Base-by-base conservation (phyloP, 2,113 vertebrate species). In the Oncorhynchus keta region DNA sequence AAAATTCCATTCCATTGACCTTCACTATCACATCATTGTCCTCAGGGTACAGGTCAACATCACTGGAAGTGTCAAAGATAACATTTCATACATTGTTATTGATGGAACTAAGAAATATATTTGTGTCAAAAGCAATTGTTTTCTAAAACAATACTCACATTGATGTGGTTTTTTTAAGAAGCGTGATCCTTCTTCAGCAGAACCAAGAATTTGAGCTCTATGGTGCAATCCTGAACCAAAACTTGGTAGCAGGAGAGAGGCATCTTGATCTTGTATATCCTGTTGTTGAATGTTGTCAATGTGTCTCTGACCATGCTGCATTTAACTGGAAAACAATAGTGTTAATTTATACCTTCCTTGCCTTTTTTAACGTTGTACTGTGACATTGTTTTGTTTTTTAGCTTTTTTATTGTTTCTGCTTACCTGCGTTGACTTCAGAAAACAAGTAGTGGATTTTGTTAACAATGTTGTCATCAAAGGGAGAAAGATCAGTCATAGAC, bases 131-230 rank as follows among this genome's bases (percentile, higher is more conserved):
- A 48, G 20, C 30, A 45, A 16, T 70, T 24, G 24, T 2, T 26
- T 57, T 28, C 28, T 2, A 35, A 8, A 30, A 24, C 9, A 14
- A 13, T 13, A 91, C 92, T 93, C 84, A 94, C 64, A 11, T 86
- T 91, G 75, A 93, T 16, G 66, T 82, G 82, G 68, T 70, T 92
- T 49, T 89, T 67, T 3, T 90, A 84, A 74, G 78, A 1, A 28
- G 73, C 26, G n/a, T 72, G 45, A 72, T 84, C 91, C 61, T 91
- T 94, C 89, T 91, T 96, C 71, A 91, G 73, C 73, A 92, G 88
- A 80, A 96, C 91, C 66, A 95, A 85, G 78, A 95, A 96, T 79
- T 95, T 95, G 75, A 93, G 81, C 78, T 95, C 93, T 12, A 89
- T 13, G 1, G 93, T 95, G 74, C 93, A 94, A 73, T 96, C 95